Conservation (phyloP, 2,113 vertebrate genomes). For the Syngnathoides biaculeatus region DNA sequence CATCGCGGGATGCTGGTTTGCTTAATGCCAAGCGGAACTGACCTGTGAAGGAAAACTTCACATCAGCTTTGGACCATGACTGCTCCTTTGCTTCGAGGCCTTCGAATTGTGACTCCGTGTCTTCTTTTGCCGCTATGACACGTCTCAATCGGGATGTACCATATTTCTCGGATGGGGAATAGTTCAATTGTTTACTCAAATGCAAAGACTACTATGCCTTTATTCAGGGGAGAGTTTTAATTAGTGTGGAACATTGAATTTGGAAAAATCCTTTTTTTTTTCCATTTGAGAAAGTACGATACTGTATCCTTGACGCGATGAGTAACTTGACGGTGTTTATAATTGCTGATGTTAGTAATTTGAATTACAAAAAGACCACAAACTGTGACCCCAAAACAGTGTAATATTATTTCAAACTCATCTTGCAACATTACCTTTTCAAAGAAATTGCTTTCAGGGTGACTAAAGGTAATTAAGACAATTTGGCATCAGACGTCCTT, state of each 20-base stretch:
- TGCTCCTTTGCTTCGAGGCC: not conserved
- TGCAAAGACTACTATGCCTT: too few relatives aligned
- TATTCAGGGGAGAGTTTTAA: not conserved
- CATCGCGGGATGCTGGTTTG: slow-evolving; percentile 2
- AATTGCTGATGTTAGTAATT: too few relatives aligned
- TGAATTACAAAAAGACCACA: too few relatives aligned
- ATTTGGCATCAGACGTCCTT: not conserved
- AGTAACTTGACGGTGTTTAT: too few relatives aligned
- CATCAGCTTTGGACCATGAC: not conserved
- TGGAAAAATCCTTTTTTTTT: too few relatives aligned
- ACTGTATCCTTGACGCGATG: too few relatives aligned
- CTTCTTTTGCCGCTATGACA: not conserved
- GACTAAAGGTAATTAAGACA: not conserved
- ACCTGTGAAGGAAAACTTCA: slow-evolving; percentile 7
- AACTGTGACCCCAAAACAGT: too few relatives aligned
- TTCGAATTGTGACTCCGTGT: not conserved
- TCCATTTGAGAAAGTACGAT: too few relatives aligned
- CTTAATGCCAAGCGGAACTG: slow-evolving; percentile 18
- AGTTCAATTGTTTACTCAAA: not conserved
- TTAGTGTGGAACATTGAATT: too few relatives aligned
- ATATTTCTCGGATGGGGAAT: not conserved
- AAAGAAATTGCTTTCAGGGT: too few relatives aligned
- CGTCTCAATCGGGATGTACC: not conserved
- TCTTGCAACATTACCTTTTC: too few relatives aligned
- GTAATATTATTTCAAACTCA: too few relatives aligned